Base-by-base conservation (phyloP, 2,113 vertebrate species). In the Spea multiplicata region DNA sequence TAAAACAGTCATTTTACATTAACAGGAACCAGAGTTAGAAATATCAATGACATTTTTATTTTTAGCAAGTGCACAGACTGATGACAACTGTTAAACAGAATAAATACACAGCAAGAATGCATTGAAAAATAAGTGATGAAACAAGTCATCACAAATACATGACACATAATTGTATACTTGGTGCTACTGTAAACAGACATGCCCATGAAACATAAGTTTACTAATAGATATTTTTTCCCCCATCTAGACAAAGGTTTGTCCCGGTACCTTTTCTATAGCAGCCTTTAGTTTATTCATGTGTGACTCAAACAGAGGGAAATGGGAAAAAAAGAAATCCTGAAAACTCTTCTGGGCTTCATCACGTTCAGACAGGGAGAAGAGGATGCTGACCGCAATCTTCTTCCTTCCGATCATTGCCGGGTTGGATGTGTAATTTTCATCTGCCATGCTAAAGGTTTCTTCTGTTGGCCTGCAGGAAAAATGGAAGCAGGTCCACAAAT, bases 301-400 rank as follows among this genome's bases (percentile, higher is more conserved):
- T 62, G 94, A 94, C 82, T 96, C 95, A 82, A 96, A 93, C 69
- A 96, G 85, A 30, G 94, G 95, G 66, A 96, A 96, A 80, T 96
- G 95, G 65, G 95, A 96, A 73, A 96, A 96, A 83, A 96, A 96
- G 86, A 96, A 96, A 69, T 96, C 94, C 83, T 95, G 94, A 83
- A 96, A 96, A 74, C 90, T 87, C 69, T 79, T 86, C 62, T 93
- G 94, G 17, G 93, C 91, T 50, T 91, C 94, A 61, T 95, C 94
- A 75, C 86, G 92, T 82, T 94, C 93, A 44, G 93, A 90, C 44
- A 96, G 86, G 65, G 91, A 93, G 84, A 96, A 94, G 80, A 96
- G 89, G 77, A 96, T 90, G 83, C 95, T 95, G 79, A 96, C 81
- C 0, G 95, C 95, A 55, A 96, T 95, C 83, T 94, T 96, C 61